Conservation (phyloP, 2,797 vertebrate species). For the Spinus olivaceus region DNA sequence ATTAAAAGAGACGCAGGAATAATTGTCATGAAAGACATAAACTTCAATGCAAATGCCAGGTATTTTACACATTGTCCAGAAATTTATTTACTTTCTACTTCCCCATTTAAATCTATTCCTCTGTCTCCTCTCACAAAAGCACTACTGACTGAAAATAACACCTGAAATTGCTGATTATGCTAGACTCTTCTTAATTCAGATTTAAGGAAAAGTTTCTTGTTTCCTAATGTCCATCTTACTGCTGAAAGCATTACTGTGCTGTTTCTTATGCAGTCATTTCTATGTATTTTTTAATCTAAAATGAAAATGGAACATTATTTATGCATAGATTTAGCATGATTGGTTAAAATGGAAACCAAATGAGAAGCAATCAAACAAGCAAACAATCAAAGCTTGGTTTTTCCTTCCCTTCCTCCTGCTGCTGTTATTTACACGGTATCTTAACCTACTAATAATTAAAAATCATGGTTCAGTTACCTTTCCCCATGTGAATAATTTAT, state of each 20-base stretch:
- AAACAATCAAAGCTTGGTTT: not conserved
- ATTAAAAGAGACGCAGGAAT: not conserved
- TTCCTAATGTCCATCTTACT: not conserved
- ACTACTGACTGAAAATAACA: not conserved
- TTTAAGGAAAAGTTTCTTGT: not conserved
- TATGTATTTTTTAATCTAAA: not conserved
- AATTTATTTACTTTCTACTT: not conserved
- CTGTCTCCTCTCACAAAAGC: not conserved
- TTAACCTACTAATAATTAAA: constrained; percentile 2
- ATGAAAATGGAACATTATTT: not conserved
- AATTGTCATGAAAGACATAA: not conserved
- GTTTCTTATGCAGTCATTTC: not conserved
- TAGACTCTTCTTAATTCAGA: not conserved
- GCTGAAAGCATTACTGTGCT: not conserved
- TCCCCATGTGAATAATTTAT: not conserved
- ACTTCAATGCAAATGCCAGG: not conserved
- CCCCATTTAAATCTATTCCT: not conserved
- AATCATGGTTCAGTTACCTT: not conserved
- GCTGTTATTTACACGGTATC: not conserved
- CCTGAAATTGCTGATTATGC: not conserved
- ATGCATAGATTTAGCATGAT: not conserved
- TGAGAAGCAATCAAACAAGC: not conserved
- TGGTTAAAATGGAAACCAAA: not conserved
- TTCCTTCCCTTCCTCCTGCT: not conserved
- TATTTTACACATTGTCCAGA: not conserved